phyloP scores from a whole-genome alignment of 2,113 vertebrate species.

The Perca schrenkii region DNA sequence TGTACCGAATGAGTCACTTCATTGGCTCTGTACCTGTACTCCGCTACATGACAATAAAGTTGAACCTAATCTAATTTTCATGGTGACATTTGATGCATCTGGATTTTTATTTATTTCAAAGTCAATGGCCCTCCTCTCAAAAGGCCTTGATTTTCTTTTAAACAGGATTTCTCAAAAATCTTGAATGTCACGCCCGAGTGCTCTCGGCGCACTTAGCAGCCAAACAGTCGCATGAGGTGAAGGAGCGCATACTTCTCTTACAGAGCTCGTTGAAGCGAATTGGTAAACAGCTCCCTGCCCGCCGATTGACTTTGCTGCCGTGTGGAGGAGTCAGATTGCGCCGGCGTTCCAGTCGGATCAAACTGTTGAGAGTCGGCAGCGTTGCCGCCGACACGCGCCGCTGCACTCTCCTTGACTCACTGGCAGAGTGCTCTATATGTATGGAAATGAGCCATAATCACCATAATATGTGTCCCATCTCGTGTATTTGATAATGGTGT shows the following conservation, averaged over 20 bases:
- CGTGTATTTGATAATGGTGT: slow-evolving; percentile 72
- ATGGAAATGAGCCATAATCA: slow-evolving; percentile 80
- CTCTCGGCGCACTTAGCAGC: slow-evolving; percentile 63
- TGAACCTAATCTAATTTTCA: not conserved
- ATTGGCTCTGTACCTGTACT: no score
- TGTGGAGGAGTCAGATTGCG: slow-evolving; percentile 63
- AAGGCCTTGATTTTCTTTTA: slow-evolving; percentile 43
- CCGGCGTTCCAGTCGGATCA: slow-evolving; percentile 43
- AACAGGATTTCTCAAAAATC: slow-evolving; percentile 62
- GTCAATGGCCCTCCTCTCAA: slow-evolving; percentile 60
- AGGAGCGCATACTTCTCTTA: slow-evolving; percentile 49
- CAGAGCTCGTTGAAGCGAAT: slow-evolving; percentile 62
- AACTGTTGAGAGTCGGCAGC: slow-evolving; percentile 51
- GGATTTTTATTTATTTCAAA: slow-evolving; percentile 64
- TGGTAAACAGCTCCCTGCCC: slow-evolving; percentile 75
- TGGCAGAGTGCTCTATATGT: slow-evolving; percentile 71
- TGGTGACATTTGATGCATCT: slow-evolving; percentile 42
- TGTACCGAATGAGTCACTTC: not conserved
- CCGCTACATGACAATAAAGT: no score
- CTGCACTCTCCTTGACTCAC: slow-evolving; percentile 79
- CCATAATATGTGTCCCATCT: slow-evolving; percentile 75
- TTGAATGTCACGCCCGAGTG: slow-evolving; percentile 66
- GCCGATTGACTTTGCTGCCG: slow-evolving; percentile 70
- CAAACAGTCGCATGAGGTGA: slow-evolving; percentile 59
- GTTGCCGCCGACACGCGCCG: slow-evolving; percentile 54